Conservation (phyloP, 2,113 vertebrate genomes). For the Poicephalus meyeri region DNA sequence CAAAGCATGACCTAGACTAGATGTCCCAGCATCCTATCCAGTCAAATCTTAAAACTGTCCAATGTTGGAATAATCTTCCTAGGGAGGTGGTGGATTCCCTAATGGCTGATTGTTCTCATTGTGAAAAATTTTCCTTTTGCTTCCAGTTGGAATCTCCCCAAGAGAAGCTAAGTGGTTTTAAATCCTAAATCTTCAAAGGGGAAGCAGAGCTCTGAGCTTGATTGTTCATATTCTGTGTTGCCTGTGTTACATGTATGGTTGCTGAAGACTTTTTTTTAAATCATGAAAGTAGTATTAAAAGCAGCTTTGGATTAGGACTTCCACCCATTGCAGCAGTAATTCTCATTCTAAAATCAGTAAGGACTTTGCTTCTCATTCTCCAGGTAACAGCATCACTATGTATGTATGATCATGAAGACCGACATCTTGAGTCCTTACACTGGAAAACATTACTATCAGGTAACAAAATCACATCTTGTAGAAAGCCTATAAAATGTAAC, state of each 20-base stretch:
- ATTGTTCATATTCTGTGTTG: rapidly evolving
- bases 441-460: neutral
- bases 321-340: neutral
- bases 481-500: neutral
- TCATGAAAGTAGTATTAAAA: neutral
- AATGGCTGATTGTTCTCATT: neutral
- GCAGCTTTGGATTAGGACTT: neutral
- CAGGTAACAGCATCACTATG: neutral
- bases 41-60: neutral
- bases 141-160: neutral
- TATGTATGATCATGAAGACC: neutral
- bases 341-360: neutral
- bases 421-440: neutral
- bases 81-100: neutral
- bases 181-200: neutral
- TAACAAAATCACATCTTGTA: neutral
- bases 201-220: neutral
- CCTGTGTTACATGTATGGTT: rapidly evolving
- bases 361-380: neutral
- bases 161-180: neutral
- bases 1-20: neutral
- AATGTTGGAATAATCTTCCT: neutral
- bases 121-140: neutral
- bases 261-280: neutral
- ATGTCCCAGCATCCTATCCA: neutral